These are phyloP conservation scores for Harpegnathos saltator DNA, from an alignment of 1,140 invertebrate genomes.

Conservation along the genomic window DNA sequence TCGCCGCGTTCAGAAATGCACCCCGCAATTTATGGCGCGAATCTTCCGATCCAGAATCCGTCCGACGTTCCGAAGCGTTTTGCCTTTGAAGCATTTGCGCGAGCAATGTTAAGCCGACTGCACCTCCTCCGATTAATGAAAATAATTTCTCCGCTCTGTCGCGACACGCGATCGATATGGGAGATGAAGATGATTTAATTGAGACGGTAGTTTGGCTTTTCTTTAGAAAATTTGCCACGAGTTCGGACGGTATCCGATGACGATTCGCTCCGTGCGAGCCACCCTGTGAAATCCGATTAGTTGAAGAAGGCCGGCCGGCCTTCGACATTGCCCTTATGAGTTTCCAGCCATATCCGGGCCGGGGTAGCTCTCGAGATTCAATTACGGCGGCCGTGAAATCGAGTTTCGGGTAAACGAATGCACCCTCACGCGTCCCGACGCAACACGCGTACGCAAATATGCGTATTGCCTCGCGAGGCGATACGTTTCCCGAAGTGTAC, in stretches of 20 bases:
- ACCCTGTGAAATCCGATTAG: conserved; percentile 41
- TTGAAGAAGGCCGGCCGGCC: conserved; percentile 41
- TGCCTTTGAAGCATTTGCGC: too few species aligned
- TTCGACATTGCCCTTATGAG: conserved; percentile 45
- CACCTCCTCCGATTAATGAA: too few species aligned
- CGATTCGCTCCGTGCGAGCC: conserved; percentile 4
- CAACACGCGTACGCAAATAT: conserved; percentile 69
- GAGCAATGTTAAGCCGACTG: too few species aligned
- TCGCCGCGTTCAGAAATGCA: not conserved
- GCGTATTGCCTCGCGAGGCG: conserved; percentile 11
- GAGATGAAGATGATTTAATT: too few species aligned
- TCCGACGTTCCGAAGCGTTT: too few species aligned
- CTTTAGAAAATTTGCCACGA: not conserved
- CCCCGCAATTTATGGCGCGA: too few species aligned
- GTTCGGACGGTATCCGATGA: not conserved
- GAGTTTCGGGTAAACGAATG: conserved; percentile 73
- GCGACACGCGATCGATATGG: too few species aligned
- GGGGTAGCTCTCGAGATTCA: conserved; percentile 60
- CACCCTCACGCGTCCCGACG: conserved; percentile 64
- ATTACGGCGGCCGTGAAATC: conserved; percentile 67
- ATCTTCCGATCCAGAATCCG: too few species aligned
- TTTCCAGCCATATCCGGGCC: conserved; percentile 36
- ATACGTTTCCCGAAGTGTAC: conserved; percentile 22
- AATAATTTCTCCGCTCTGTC: too few species aligned
- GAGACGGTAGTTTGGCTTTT: not conserved